These are phyloP conservation scores for Bubo scandiacus DNA, from an alignment of 2,113 vertebrate genomes.

Conservation along the genomic window DNA sequence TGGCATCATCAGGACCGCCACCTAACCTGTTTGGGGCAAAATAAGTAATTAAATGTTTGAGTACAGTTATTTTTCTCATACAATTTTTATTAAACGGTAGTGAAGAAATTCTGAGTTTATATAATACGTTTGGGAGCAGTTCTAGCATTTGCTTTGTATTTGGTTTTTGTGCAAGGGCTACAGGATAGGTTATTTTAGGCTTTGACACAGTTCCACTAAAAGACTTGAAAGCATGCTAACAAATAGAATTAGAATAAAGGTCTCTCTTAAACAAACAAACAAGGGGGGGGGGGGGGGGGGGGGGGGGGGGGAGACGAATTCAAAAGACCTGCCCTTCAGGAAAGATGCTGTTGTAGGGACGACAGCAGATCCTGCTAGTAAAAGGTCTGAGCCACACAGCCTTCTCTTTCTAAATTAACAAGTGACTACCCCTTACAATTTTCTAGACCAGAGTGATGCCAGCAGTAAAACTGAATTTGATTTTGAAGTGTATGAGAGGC, in stretches of 20 bases:
- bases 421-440: not conserved
- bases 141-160: not conserved
- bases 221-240: not conserved
- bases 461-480: not conserved
- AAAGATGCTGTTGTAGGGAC: not conserved
- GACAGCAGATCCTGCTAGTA: not conserved
- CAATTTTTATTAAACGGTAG: not conserved
- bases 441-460: not conserved
- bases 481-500: not conserved
- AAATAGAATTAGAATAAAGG: not conserved
- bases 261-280: not conserved
- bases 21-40: slow-evolving; percentile 84
- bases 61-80: slow-evolving; percentile 3
- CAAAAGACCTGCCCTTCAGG: not conserved
- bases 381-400: not conserved
- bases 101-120: not conserved
- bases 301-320: not conserved
- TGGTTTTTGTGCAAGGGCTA: not conserved
- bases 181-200: not conserved
- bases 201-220: not conserved
- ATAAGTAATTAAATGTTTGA: not conserved
- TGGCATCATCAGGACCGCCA: slow-evolving; percentile 91
- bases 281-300: too few relatives aligned
- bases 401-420: not conserved
- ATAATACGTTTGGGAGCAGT: not conserved